A percentile compares a stretch with the other conserved stretches of the same genome.
Conservation (phyloP, 1,140 invertebrate species). For the Drosophila malerkotliana region DNA sequence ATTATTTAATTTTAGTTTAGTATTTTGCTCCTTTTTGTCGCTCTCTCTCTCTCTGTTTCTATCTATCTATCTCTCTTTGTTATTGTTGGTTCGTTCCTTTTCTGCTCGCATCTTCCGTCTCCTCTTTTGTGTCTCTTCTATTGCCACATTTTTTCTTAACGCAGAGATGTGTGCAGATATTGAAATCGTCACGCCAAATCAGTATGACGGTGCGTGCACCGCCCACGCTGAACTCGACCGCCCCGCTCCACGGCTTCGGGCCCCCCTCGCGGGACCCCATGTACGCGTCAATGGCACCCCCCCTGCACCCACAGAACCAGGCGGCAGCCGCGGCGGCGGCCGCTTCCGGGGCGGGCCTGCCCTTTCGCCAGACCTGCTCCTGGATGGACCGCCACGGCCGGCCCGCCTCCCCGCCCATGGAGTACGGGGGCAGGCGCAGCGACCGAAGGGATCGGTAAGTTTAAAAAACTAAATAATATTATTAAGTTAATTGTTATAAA, state of each 20-base stretch:
- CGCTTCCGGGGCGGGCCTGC: conserved; percentile 85
- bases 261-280: conserved; percentile 83
- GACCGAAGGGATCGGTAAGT: conserved; percentile 80
- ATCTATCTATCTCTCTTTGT: conserved; percentile 35
- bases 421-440: conserved; percentile 79
- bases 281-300: conserved; percentile 83
- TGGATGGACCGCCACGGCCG: conserved; percentile 96
- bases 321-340: conserved; percentile 71
- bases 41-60: conserved; percentile 40
- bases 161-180: conserved; percentile 89
- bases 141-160: conserved; percentile 84
- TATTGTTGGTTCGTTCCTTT: conserved; percentile 66
- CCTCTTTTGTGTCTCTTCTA: conserved; percentile 84
- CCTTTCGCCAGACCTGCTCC: conserved; percentile 91
- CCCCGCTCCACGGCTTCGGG: conserved; percentile 84
- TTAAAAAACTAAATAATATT: background rate
- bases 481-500: background rate
- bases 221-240: conserved; percentile 83
- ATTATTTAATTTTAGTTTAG: conserved; percentile 29
- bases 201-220: conserved; percentile 94
- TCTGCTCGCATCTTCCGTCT: conserved; percentile 71
- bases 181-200: conserved; percentile 93
- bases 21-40: conserved; percentile 39
- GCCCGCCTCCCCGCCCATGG: conserved; percentile 92
- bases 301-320: conserved; percentile 68